Evolutionary conservation across 2,797 vertebrate genomes (phyloP).

Genomic region (Epinephelus awoara): DNA sequence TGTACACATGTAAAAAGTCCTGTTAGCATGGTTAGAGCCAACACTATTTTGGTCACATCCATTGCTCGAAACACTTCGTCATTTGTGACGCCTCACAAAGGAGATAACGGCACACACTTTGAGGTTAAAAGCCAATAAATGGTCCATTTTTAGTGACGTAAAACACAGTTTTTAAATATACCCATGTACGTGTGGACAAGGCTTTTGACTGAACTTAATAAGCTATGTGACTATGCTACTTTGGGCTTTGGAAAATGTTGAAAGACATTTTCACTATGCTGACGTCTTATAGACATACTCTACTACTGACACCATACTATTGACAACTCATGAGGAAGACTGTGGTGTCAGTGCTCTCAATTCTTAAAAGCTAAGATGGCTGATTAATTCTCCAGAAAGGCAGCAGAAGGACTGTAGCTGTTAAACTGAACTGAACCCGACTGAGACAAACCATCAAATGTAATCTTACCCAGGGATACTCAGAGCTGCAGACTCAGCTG

Average conservation of each 20-base stretch:
- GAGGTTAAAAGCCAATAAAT: too few species aligned
- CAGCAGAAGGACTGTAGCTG: neutral
- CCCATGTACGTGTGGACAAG: too few species aligned
- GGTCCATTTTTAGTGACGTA: too few species aligned
- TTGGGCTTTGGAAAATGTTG: neutral
- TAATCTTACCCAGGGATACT: constrained; percentile 33
- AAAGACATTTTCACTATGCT: neutral
- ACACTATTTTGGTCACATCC: too few species aligned
- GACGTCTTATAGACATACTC: neutral
- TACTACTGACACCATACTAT: neutral
- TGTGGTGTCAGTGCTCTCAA: neutral
- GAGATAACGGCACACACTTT: too few species aligned
- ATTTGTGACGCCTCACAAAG: too few species aligned
- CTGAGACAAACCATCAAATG: neutral
- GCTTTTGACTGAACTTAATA: too few species aligned
- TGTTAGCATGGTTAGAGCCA: too few species aligned
- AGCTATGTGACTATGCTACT: neutral
- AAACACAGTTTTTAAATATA: too few species aligned
- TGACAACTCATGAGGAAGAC: neutral
- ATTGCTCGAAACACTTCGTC: too few species aligned
- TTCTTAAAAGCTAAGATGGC: neutral
- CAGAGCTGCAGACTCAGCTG: constrained; percentile 34
- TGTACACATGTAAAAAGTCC: too few species aligned
- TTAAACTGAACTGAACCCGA: neutral
- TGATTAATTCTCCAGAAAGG: neutral